Conservation (phyloP, 2,113 vertebrate genomes). For the Asarcornis scutulata region DNA sequence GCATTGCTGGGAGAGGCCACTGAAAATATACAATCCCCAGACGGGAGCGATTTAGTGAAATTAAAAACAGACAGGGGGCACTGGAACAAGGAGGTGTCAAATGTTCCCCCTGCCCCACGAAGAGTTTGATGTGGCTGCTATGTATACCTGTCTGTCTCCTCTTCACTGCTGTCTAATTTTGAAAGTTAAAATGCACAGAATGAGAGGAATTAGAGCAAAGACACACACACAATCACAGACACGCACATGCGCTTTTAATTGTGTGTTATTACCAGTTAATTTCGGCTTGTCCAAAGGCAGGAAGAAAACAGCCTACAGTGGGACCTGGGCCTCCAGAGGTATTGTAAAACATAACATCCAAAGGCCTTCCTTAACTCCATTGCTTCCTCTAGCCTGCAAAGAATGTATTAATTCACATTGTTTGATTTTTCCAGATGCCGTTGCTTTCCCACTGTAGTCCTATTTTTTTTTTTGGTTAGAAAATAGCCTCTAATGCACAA, state of each 20-base stretch:
- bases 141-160: conserved; percentile 69
- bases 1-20: conserved; percentile 74
- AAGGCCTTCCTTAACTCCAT: conserved; percentile 38
- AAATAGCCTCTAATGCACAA: neutral
- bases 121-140: conserved; percentile 79
- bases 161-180: conserved; percentile 36
- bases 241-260: conserved; percentile 70
- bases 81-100: conserved; percentile 79
- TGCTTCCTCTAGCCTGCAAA: conserved; percentile 48
- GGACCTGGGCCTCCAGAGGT: conserved; percentile 54
- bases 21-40: conserved; percentile 85
- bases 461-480: neutral
- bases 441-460: conserved; percentile 10
- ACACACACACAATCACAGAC: neutral
- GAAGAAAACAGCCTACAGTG: conserved; percentile 60
- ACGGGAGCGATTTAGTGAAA: conserved; percentile 82
- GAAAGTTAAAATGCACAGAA: conserved; percentile 67
- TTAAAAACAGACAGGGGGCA: conserved; percentile 79
- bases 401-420: conserved; percentile 45
- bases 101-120: conserved; percentile 70
- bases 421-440: conserved; percentile 44
- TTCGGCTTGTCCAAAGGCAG: conserved; percentile 63
- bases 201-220: conserved; percentile 53
- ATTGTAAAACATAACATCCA: conserved; percentile 64
- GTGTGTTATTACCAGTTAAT: conserved; percentile 69